Base-by-base conservation (phyloP, 2,888 invertebrate species). In the Molanna angustata region DNA sequence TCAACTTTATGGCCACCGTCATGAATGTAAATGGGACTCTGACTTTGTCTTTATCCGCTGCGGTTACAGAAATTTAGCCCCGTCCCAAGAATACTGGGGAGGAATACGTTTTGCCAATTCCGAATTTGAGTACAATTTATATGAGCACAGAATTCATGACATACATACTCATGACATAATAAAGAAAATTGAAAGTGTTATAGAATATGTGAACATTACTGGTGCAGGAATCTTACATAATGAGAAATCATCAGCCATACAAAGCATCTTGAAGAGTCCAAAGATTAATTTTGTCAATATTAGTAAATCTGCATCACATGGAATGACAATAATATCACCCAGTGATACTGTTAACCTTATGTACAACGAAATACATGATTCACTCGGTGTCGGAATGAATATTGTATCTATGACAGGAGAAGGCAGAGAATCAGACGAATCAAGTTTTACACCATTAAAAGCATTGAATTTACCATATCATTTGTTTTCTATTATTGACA, bases 191-290 rank as follows among this genome's bases (percentile, higher is more conserved):
- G 87, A 89, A 63, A 95, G 95, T n/a, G 73, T 82, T 14, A 65
- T 98, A 54, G 82, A 88, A 62, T 85, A 82, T 63, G 82, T 93
- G 0, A 86, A 90, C 62, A 89, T 99, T 42, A 82, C 85, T 44
- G 94, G 96, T 2, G 99, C 97, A 45, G 99, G 99, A 17, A 87
- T 95, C 59, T 74, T 98, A 18, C 99, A 99, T 65, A 94, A 92
- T 64, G 94, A 97, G 67, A 94, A 92, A 69, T 90, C 92, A 0
- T 89, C 96, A 0, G 94, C 98, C 0, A 76, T 99, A 45, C 92
- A 96, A 68, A 84, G 92, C 19, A 87, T 97, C 21, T 86, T 89
- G 62, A 89, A 91, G 64, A 90, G 92, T 60, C 97, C 98, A 0
- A 71, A 69, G 33, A 84, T 92, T 16, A 83, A 85, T 61, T 85